Evolutionary conservation across 1,140 invertebrate species (phyloP).

Genomic region (Drosophila eugracilis): DNA sequence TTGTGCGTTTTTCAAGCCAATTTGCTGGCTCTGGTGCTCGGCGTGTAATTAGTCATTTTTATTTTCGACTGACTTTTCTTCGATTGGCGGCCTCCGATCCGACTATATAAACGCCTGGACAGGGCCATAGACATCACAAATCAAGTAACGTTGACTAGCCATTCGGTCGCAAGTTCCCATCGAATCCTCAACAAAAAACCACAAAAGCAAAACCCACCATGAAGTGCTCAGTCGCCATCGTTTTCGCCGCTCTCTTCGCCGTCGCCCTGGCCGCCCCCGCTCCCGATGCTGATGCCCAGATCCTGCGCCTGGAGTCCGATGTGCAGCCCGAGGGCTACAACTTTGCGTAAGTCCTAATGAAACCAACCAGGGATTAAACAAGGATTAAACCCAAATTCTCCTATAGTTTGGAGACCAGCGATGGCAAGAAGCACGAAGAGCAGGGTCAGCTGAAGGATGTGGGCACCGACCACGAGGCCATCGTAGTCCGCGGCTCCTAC

Average conservation of each 20-base stretch:
- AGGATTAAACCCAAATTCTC: constrained; percentile 4
- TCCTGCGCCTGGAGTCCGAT: constrained; percentile 84
- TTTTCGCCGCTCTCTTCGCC: constrained; percentile 69
- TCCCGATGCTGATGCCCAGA: constrained; percentile 66
- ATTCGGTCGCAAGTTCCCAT: constrained; percentile 56
- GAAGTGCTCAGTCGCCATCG: constrained; percentile 68
- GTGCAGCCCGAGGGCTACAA: constrained; percentile 85
- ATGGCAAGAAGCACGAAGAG: constrained; percentile 71
- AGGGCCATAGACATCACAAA: constrained; percentile 66
- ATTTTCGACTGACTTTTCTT: constrained; percentile 74
- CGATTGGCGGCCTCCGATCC: constrained; percentile 48
- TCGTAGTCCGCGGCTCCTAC: constrained; percentile 87
- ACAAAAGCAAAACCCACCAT: constrained; percentile 39
- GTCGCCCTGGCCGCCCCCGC: constrained; percentile 68
- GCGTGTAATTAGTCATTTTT: constrained; percentile 81
- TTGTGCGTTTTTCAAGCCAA: constrained; percentile 69
- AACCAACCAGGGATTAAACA: not conserved
- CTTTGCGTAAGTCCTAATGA: constrained; percentile 84
- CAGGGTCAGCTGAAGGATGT: constrained; percentile 67
- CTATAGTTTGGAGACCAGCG: constrained; percentile 73
- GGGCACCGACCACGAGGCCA: constrained; percentile 77
- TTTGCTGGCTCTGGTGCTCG: constrained; percentile 66
- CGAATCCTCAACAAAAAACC: constrained; percentile 25
- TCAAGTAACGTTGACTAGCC: constrained; percentile 56
- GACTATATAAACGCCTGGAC: constrained; percentile 69